A percentile compares a stretch with the other conserved stretches of the same genome.
Conservation (phyloP, 2,888 invertebrate species). For the Autographa pulchrina region DNA sequence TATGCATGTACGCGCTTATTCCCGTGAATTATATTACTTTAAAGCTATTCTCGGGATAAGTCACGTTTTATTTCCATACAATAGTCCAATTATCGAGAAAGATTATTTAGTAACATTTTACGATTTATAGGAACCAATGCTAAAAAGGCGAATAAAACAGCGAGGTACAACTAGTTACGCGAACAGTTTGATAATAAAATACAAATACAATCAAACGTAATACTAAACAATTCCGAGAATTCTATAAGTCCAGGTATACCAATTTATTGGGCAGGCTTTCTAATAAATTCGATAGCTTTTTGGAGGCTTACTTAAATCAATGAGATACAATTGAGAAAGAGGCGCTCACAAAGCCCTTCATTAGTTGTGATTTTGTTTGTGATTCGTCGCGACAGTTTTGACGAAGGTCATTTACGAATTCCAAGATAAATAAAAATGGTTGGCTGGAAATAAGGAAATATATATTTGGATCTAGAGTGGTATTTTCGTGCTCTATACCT, state of each 20-base stretch:
- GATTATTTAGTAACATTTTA: too few species aligned
- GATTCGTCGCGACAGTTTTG: conserved; percentile 4
- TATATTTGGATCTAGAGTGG: not conserved
- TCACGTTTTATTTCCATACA: too few species aligned
- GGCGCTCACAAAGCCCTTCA: not conserved
- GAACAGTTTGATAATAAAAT: not conserved
- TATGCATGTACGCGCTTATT: too few species aligned
- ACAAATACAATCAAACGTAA: not conserved
- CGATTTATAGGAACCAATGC: not conserved
- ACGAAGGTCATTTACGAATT: conserved; percentile 1
- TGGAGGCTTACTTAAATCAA: conserved; percentile 1
- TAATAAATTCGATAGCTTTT: conserved; percentile 4
- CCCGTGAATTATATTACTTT: too few species aligned
- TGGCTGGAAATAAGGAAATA: not conserved
- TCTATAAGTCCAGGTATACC: not conserved
- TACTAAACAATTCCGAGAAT: not conserved
- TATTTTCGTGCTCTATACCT: not conserved
- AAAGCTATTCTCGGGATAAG: too few species aligned
- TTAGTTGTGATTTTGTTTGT: conserved; percentile 4
- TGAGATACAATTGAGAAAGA: conserved; percentile 4
- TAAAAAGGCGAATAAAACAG: not conserved
- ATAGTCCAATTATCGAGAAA: too few species aligned
- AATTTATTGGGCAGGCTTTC: not conserved
- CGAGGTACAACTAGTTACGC: not conserved
- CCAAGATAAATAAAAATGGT: not conserved